Evolutionary conservation across 2,113 vertebrate genomes (phyloP).

Genomic region (Vulpes vulpes): DNA sequence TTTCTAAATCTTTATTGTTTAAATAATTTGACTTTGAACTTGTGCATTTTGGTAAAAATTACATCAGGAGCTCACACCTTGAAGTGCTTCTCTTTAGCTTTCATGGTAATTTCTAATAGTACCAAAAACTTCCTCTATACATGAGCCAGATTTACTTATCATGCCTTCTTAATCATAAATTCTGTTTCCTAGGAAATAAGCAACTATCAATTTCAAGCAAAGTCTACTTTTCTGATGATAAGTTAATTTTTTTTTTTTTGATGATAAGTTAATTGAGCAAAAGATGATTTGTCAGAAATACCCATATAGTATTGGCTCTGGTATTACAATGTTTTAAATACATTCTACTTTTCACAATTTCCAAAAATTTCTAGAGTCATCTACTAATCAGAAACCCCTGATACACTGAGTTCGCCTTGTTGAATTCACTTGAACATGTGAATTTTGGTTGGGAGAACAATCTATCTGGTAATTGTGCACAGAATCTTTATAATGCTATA

Average conservation of each 20-base stretch:
- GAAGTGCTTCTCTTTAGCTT: not conserved
- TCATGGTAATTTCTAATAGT: not conserved
- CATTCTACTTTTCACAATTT: not conserved
- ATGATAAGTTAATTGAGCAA: not conserved
- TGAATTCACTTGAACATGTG: too few species aligned
- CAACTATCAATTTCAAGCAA: not conserved
- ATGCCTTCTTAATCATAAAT: not conserved
- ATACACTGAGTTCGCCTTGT: not conserved
- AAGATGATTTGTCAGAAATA: not conserved
- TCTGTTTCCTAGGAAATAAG: not conserved
- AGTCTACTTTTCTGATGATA: not conserved
- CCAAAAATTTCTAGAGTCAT: not conserved
- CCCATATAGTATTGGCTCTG: not conserved
- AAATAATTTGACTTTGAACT: slow-evolving; percentile 47
- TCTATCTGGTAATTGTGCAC: not conserved
- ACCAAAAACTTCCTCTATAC: not conserved
- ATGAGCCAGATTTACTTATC: not conserved
- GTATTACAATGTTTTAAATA: not conserved
- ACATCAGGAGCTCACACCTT: not conserved
- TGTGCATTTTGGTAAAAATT: not conserved
- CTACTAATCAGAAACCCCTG: not conserved
- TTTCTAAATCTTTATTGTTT: not conserved
- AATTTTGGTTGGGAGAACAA: not conserved
- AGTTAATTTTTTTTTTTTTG: not conserved
- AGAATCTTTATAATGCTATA: not conserved